These are phyloP conservation scores for Drosophila pegasa DNA, from an alignment of 2,888 invertebrate species.

Conservation along the genomic window DNA sequence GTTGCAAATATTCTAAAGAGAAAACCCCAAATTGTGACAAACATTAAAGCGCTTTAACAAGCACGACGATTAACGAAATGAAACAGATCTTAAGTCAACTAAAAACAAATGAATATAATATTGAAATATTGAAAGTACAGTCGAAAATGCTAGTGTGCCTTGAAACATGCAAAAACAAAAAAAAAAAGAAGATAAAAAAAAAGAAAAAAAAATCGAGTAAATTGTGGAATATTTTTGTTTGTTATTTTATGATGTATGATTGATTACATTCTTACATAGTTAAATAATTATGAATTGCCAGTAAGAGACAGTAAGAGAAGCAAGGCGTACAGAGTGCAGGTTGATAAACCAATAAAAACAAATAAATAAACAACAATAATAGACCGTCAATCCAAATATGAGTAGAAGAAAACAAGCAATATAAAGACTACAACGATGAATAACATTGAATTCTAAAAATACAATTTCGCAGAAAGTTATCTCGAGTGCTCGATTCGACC, in stretches of 20 bases:
- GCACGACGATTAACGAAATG: constrained; percentile 15
- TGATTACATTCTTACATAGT: constrained; percentile 25
- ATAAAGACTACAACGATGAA: constrained; percentile 46
- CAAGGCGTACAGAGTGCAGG: constrained; percentile 27
- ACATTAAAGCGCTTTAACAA: constrained; percentile 27
- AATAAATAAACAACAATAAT: constrained; percentile 8
- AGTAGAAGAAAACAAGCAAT: constrained; percentile 15
- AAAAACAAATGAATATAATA: constrained; percentile 38
- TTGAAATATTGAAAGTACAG: constrained; percentile 72
- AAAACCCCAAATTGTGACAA: constrained; percentile 56
- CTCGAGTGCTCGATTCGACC: constrained; percentile 42
- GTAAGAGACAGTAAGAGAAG: constrained; percentile 14
- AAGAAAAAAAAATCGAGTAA: constrained; percentile 34
- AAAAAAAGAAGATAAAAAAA: constrained; percentile 33
- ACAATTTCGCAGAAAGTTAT: constrained; percentile 38
- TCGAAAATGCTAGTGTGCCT: constrained; percentile 83
- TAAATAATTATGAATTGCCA: constrained; percentile 20
- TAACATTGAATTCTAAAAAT: constrained; percentile 13
- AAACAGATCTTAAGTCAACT: constrained; percentile 41
- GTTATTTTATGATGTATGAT: constrained; percentile 34
- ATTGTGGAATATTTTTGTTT: constrained; percentile 36
- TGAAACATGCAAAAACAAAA: constrained; percentile 74
- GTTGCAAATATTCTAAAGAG: constrained; percentile 34
- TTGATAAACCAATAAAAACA: not conserved
- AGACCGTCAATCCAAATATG: constrained; percentile 34